These are phyloP conservation scores for Leptopterna dolabrata DNA, from an alignment of 2,888 invertebrate genomes.

Conservation along the genomic window DNA sequence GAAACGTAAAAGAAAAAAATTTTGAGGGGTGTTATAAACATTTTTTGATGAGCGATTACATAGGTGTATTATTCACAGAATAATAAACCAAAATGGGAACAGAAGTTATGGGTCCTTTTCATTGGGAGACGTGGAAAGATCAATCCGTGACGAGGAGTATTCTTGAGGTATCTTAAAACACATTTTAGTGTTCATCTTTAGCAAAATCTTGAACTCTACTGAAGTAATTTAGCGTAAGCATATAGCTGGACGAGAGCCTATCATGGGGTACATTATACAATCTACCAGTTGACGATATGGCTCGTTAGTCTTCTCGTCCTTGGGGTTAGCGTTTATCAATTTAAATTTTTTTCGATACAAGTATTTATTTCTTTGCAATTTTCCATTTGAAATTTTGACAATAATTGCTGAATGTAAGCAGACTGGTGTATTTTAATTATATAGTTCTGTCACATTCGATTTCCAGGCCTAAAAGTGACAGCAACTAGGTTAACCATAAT, in stretches of 20 bases:
- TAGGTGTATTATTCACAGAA: no score
- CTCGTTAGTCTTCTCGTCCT: background rate
- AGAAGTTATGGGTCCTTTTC: no score
- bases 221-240: conserved; percentile 53
- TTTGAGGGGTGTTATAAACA: no score
- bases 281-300: conserved; percentile 51
- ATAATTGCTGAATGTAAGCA: conserved; percentile 2
- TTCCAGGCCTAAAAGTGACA: background rate
- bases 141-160: conserved; percentile 36
- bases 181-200: conserved; percentile 53
- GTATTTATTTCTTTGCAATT: background rate
- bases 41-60: no score
- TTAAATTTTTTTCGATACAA: background rate
- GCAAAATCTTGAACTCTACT: conserved; percentile 56
- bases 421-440: background rate
- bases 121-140: background rate
- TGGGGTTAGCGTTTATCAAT: background rate
- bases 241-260: conserved; percentile 58
- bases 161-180: conserved; percentile 55
- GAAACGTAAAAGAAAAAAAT: no score
- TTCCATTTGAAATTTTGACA: background rate
- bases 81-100: no score
- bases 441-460: background rate
- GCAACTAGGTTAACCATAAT: background rate
- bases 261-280: conserved; percentile 53